Evolutionary conservation across 2,113 vertebrate species (phyloP), one percentile per base, ranked within the genome.

Genomic region (Corythaixoides concolor): DNA sequence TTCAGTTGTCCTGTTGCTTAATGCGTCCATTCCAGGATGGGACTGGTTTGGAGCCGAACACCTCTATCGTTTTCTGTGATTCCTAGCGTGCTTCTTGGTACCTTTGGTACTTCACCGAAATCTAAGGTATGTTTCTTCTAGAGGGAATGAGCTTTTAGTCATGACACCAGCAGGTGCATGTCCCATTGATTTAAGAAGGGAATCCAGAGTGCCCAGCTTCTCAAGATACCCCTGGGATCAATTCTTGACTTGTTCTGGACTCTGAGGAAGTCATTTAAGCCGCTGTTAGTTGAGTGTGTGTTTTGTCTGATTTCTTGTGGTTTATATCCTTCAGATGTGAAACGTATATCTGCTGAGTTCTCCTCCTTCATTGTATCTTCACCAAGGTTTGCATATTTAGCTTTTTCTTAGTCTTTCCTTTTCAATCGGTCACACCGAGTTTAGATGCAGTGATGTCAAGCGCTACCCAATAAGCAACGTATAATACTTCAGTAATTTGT

Each of bases 1-100:
- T 52, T 72, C 17, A 63, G 14, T 53, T 85, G 43, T 47, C 23
- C 30, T 9, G 1, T 77, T 78, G 22, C 17, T 47, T 16, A 66
- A 45, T 21, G 8, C 43, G 21, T 59, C 27, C 0, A 0, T 47
- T 80, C 52, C 30, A 50, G 16, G 6, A 4, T 0, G 3, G 26
- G 49, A 45, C 12, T 43, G 27, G 6, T 80, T 82, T 45, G 23
- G 43, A 76, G 62, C 27, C 85, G 62, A 64, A 14, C 8, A 6
- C 14, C 3, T 66, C 22, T 88, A 75, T 55, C 3, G 37, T 74
- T 63, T 86, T 45, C 60, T 88, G 13, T 35, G 39, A 15, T 55
- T 63, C 27, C 21, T 81, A 37, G 5, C 27, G 8, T 35, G 15
- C 50, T 93, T 24, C 63, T 80, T 41, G 28, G 15, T 62, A 24